Conservation (phyloP, 2,797 vertebrate genomes). For the Rhodeus uyekii region DNA sequence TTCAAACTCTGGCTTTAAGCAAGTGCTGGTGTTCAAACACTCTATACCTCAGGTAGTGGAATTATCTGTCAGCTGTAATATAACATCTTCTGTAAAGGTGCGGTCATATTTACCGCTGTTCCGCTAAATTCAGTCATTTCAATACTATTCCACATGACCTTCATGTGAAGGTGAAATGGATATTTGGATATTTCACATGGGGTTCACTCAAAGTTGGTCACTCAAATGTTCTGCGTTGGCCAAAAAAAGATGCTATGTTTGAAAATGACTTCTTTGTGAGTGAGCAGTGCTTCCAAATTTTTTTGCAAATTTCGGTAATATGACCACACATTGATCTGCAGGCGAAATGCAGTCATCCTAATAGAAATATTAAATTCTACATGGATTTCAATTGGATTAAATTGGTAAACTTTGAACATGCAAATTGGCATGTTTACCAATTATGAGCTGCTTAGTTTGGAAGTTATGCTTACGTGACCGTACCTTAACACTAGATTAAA, state of each 20-base stretch:
- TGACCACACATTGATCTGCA: background rate
- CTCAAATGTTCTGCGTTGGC: background rate
- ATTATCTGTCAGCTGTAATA: background rate
- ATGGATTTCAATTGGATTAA: background rate
- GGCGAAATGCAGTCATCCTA: background rate
- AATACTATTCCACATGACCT: background rate
- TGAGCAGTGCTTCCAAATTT: background rate
- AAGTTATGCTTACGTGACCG: background rate
- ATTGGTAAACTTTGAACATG: background rate
- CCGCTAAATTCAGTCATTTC: background rate
- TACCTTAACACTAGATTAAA: background rate
- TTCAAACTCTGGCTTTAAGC: conserved; percentile 69
- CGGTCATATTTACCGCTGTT: background rate
- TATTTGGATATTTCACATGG: background rate
- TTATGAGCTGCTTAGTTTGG: background rate
- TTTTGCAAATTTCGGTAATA: background rate
- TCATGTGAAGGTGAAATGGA: background rate
- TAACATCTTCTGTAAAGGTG: background rate
- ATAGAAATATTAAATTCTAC: background rate
- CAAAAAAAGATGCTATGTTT: background rate
- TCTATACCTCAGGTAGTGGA: conserved; percentile 73
- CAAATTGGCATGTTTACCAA: background rate
- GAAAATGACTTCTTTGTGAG: background rate
- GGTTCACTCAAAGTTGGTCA: background rate
- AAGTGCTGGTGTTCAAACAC: conserved; percentile 72